Evolutionary conservation across 2,888 invertebrate species (phyloP).

Genomic region (Bruchidius siliquastri): DNA sequence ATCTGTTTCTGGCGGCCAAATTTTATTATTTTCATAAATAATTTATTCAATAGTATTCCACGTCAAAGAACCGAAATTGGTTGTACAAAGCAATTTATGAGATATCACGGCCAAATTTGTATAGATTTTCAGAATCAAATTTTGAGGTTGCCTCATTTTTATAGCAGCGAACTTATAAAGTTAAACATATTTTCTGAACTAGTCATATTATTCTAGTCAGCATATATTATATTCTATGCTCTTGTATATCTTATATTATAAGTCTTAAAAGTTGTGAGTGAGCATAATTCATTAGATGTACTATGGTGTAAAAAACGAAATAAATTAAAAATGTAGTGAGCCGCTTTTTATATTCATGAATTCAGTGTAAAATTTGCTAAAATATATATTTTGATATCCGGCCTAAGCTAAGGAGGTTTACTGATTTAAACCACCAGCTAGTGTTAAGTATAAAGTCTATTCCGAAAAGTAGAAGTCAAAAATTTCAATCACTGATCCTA

Average conservation of each 20-base stretch:
- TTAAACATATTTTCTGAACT: conserved; percentile 21
- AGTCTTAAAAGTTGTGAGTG: not conserved
- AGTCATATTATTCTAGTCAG: conserved; percentile 23
- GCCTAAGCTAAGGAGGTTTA: not conserved
- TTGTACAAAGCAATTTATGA: not conserved
- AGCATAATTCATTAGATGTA: not conserved
- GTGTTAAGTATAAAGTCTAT: too few species aligned
- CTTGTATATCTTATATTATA: not conserved
- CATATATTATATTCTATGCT: not conserved
- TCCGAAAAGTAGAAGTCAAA: too few species aligned
- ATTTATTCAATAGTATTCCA: not conserved
- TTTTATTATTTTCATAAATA: not conserved
- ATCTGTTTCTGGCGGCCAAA: not conserved
- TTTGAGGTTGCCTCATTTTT: conserved; percentile 16
- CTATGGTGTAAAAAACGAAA: not conserved
- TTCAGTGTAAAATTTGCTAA: not conserved
- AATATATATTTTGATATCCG: not conserved
- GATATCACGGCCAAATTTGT: conserved; percentile 9
- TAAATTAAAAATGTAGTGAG: not conserved
- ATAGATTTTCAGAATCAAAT: conserved; percentile 15
- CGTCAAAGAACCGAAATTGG: too few species aligned
- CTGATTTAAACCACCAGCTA: not conserved
- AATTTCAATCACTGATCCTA: too few species aligned
- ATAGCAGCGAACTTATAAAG: conserved; percentile 8
- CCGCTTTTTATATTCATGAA: not conserved